Evolutionary conservation across 2,113 vertebrate species (phyloP).

Genomic region (Corvus hawaiiensis): DNA sequence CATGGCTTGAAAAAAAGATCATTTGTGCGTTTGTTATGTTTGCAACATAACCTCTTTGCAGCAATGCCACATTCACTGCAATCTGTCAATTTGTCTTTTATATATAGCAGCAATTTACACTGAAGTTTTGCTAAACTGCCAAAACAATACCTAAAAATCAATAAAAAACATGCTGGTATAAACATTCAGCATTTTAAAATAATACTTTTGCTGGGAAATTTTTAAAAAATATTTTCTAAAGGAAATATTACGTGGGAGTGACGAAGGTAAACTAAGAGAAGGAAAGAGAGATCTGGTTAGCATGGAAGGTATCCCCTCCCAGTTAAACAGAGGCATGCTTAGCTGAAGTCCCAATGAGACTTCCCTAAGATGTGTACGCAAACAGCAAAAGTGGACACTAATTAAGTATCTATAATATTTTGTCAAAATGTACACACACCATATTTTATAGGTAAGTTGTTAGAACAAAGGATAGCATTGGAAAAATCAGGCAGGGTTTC

Average conservation of each 20-base stretch:
- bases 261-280: not conserved
- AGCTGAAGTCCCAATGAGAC: not conserved
- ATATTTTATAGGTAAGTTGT: not conserved
- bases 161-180: not conserved
- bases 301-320: not conserved
- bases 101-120: not conserved
- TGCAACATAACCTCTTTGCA: not conserved
- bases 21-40: not conserved
- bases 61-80: not conserved
- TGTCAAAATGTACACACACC: not conserved
- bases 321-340: not conserved
- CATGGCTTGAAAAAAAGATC: not conserved
- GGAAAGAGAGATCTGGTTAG: not conserved
- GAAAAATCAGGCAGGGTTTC: not conserved
- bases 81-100: not conserved
- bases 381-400: not conserved
- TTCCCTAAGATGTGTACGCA: rapidly evolving
- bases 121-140: not conserved
- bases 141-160: not conserved
- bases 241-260: not conserved
- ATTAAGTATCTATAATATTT: not conserved
- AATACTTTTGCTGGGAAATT: not conserved
- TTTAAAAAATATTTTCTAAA: not conserved
- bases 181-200: not conserved
- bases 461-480: not conserved